Evolutionary conservation across 2,797 vertebrate genomes (phyloP), one percentile per base, ranked within the genome.

Genomic region (Anniella stebbinsi): DNA sequence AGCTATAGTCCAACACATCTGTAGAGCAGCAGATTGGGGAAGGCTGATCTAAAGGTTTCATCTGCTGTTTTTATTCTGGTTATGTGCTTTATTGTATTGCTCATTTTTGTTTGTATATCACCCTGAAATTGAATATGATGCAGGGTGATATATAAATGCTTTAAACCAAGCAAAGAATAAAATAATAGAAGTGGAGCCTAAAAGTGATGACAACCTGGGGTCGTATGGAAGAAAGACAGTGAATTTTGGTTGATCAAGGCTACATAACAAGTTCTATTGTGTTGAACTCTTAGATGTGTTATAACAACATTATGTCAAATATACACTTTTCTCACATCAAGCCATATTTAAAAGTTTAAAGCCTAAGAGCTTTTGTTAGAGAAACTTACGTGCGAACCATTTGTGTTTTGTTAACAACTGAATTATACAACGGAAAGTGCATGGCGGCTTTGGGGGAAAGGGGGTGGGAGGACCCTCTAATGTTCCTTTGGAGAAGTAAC

Each of bases 371-470:
- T 91, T 94, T 87, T 94, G 91, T 80, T 72, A 88, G 48, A 91
- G 54, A 88, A 85, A 5, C 0, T 2, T 93, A 73, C 28, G 91
- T 81, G 90, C 93, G 91, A 84, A 93, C 91, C 51, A 89, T 87
- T 90, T 88, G 94, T 78, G 82, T 92, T 92, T 93, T 92, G 89
- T 93, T 94, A 93, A 92, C 91, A 93, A 88, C 92, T 93, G 88
- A 95, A 75, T 95, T 95, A 92, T 91, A 93, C 92, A 94, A 94
- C 85, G 83, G 92, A 94, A 92, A 93, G 93, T 84, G 63, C 60
- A 69, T 57, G 45, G 48, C 23, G 3, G 63, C 63, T 45, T 82
- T 33, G 41, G 9, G 63, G 13, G 45, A 36, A 5, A 23, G 13
- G 69, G 18, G 69, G 48, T 67, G n/a, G 7, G 70, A 33, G 83